Evolutionary conservation across 2,113 vertebrate genomes (phyloP), one percentile per base, ranked within the genome.

Genomic region (Thamnophis sirtalis): DNA sequence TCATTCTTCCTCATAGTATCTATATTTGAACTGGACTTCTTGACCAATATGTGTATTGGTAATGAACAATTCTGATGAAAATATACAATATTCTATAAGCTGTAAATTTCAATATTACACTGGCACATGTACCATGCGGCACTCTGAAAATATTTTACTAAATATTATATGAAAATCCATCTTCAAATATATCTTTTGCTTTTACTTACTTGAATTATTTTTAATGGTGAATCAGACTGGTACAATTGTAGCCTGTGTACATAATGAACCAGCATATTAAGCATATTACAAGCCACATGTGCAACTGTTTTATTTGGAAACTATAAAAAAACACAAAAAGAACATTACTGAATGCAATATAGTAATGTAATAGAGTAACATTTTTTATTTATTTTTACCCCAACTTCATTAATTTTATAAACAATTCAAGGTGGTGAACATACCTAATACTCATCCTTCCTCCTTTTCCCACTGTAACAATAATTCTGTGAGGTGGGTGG

Each of bases 291-390:
- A 7, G 99, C 99, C 93, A 99, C 99, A 68, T 99, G 98, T 2
- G 99, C 99, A 21, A 99, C 99, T 3, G 97, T 98, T 98, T 99
- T 99, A 97, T 99, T 99, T 68, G 99, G 98, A 96, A 99, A 99
- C 99, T 99, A 94, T 33, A 95, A 94, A 92, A 94, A 95, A 91
- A 91, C 85, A 56, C 94, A 91, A 33, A 94, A 4, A 94, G 1
- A 90, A 9, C 33, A 92, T 24, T 68, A 89, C 1, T 5, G 13
- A 2, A 49, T 56, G 91, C 84, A 3, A 86, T 89, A 89, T 2
- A 51, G 84, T 0, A 0, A 48, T 3, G 95, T 11, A 7, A n/a
- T 24, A 9, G 50, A 89, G 55, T 89, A 43, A 22, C 89, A 92
- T 63, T n/a, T n/a, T 63, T n/a, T 33, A 68, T 68, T 68, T 68